phyloP scores from a whole-genome alignment of 2,797 vertebrate species.

The Sebastolobus alascanus region DNA sequence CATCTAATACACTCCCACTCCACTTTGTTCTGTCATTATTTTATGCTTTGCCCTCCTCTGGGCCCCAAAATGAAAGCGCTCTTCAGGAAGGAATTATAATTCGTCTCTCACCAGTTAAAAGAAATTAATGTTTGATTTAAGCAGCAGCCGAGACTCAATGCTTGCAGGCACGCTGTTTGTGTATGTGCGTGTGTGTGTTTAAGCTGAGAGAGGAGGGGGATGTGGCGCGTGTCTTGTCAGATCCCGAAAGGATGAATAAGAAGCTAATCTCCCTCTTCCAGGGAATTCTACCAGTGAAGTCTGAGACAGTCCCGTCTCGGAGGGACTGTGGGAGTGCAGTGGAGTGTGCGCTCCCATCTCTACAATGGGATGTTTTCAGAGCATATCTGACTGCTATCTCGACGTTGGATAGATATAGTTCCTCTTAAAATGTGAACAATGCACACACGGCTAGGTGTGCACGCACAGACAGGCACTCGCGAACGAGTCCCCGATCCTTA shows the following conservation, averaged over 20 bases:
- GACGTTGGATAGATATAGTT: slow-evolving; percentile 30
- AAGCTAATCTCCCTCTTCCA: slow-evolving; percentile 80
- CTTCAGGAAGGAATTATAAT: slow-evolving; percentile 52
- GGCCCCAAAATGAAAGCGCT: slow-evolving; percentile 39
- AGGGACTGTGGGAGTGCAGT: slow-evolving; percentile 63
- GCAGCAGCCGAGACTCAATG: slow-evolving; percentile 50
- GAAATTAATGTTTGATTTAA: slow-evolving; percentile 67
- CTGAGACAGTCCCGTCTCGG: slow-evolving; percentile 65
- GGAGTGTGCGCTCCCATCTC: slow-evolving; percentile 52
- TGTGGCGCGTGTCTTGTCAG: slow-evolving; percentile 71
- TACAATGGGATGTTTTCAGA: slow-evolving; percentile 57
- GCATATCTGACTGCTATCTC: slow-evolving; percentile 58
- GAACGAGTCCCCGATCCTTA: slow-evolving; percentile 15
- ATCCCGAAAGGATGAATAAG: slow-evolving; percentile 78
- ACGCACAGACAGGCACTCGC: not conserved
- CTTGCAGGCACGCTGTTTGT: slow-evolving; percentile 58
- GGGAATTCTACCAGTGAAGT: slow-evolving; percentile 73
- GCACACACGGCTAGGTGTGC: slow-evolving; percentile 15
- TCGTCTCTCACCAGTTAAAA: slow-evolving; percentile 62
- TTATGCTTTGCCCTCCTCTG: slow-evolving; percentile 19
- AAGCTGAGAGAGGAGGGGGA: slow-evolving; percentile 40
- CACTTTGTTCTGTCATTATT: slow-evolving; percentile 61
- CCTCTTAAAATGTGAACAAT: slow-evolving; percentile 48
- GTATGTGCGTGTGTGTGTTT: slow-evolving; percentile 55
- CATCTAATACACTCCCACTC: slow-evolving; percentile 37